Percentiles rank a stretch among this genome's conserved stretches.
Conservation (phyloP, 2,797 vertebrate species). For the Harpagifer antarcticus region DNA sequence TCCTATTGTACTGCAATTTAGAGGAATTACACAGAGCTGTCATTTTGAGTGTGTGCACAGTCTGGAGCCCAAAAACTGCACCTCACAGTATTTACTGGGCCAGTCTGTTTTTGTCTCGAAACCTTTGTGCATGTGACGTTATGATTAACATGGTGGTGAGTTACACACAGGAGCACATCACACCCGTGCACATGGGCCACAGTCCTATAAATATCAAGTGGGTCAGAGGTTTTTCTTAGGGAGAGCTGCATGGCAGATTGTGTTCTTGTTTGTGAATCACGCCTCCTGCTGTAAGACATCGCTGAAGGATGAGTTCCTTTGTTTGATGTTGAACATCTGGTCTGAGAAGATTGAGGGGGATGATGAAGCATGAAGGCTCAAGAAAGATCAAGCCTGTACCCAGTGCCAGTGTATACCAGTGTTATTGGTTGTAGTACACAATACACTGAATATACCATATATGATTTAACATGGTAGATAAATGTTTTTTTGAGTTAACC, state of each 20-base stretch:
- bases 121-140: constrained; percentile 41
- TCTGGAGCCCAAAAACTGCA: constrained; percentile 1
- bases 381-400: constrained; percentile 36
- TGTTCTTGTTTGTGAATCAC: constrained; percentile 58
- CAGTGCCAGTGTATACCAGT: not conserved
- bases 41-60: constrained; percentile 13
- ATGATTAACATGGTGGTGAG: constrained; percentile 38
- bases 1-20: not conserved
- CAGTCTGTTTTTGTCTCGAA: constrained; percentile 53
- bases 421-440: constrained; percentile 1
- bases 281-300: constrained; percentile 33
- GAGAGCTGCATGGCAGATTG: constrained; percentile 59
- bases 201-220: constrained; percentile 80
- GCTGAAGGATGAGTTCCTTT: constrained; percentile 45
- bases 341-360: constrained; percentile 27
- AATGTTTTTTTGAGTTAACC: not conserved
- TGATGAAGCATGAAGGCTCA: constrained; percentile 19
- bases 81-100: constrained; percentile 47
- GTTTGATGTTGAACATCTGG: constrained; percentile 65
- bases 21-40: constrained; percentile 18
- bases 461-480: not conserved
- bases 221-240: constrained; percentile 68
- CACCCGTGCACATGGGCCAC: constrained; percentile 34
- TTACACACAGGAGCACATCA: constrained; percentile 42
- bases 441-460: not conserved